Conservation (phyloP, 2,888 invertebrate genomes). For the Gortyna flavago region DNA sequence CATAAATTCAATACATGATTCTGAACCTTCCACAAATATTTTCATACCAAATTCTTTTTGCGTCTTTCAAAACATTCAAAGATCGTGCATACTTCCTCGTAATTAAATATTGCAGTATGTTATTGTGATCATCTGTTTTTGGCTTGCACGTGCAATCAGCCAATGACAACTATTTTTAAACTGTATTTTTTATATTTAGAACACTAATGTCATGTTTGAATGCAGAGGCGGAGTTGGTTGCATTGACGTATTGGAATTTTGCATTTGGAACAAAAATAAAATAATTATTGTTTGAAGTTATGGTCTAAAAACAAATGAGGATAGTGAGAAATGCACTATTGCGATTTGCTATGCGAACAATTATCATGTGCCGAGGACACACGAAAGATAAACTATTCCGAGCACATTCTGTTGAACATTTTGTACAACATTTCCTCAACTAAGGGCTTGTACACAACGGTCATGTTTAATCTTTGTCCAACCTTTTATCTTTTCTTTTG, state of each 20-base stretch:
- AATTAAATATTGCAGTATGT: slow-evolving; percentile 7
- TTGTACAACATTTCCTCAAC: slow-evolving; percentile 62
- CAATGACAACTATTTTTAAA: slow-evolving; percentile 60
- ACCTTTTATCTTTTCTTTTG: not conserved
- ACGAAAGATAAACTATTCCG: slow-evolving; percentile 61
- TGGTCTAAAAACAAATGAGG: too few relatives aligned
- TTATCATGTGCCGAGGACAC: slow-evolving; percentile 62
- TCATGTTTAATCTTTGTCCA: not conserved
- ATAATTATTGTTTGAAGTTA: too few relatives aligned
- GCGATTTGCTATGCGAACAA: too few relatives aligned
- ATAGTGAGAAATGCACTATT: too few relatives aligned
- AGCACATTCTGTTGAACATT: slow-evolving; percentile 53
- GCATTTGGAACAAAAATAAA: not conserved
- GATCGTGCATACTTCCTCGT: slow-evolving; percentile 33
- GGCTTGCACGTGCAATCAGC: slow-evolving; percentile 22
- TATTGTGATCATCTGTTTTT: slow-evolving; percentile 32
- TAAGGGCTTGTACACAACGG: slow-evolving; percentile 41
- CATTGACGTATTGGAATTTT: not conserved
- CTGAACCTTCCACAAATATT: too few relatives aligned
- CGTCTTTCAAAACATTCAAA: slow-evolving; percentile 2
- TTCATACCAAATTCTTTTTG: not conserved
- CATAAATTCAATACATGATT: too few relatives aligned
- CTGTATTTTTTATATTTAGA: slow-evolving; percentile 51
- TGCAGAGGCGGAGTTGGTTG: slow-evolving; percentile 42
- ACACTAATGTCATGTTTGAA: slow-evolving; percentile 36